Percentiles rank a stretch among this genome's conserved stretches.
Conservation (phyloP, 2,113 vertebrate species). For the Hepsetus odoe region DNA sequence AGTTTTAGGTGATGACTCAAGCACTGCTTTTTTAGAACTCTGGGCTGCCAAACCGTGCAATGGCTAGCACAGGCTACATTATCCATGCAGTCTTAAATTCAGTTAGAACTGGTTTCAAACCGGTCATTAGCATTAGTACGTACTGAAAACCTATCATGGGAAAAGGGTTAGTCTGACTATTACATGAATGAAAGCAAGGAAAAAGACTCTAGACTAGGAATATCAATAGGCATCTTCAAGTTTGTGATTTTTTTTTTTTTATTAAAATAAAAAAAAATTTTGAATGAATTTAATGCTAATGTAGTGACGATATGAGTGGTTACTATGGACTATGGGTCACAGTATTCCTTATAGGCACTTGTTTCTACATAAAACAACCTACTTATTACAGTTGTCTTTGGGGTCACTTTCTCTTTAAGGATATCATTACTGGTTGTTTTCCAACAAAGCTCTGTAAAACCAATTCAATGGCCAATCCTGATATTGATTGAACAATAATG, state of each 20-base stretch:
- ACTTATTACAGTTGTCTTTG: not conserved
- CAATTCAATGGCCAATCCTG: too few species aligned
- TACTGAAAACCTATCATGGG: not conserved
- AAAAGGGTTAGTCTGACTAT: too few species aligned
- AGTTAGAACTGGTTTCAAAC: not conserved
- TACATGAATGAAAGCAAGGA: too few species aligned
- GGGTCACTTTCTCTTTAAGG: not conserved
- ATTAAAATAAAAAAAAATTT: too few species aligned
- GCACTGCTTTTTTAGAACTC: not conserved
- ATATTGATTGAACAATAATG: too few species aligned
- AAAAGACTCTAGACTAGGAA: too few species aligned
- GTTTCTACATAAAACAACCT: not conserved
- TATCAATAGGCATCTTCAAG: too few species aligned
- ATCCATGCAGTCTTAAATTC: not conserved
- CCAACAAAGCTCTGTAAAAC: not conserved
- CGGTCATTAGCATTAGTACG: not conserved
- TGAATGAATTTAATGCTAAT: too few species aligned
- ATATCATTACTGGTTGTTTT: not conserved
- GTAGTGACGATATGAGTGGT: too few species aligned
- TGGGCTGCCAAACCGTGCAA: not conserved
- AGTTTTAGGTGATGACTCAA: slow-evolving; percentile 10
- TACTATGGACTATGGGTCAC: not conserved
- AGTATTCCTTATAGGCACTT: not conserved
- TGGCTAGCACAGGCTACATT: not conserved
- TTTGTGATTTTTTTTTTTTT: too few species aligned